Evolutionary conservation across 2,888 invertebrate species (phyloP), one percentile per base, ranked within the genome.

Genomic region (Auanema freiburgensis): DNA sequence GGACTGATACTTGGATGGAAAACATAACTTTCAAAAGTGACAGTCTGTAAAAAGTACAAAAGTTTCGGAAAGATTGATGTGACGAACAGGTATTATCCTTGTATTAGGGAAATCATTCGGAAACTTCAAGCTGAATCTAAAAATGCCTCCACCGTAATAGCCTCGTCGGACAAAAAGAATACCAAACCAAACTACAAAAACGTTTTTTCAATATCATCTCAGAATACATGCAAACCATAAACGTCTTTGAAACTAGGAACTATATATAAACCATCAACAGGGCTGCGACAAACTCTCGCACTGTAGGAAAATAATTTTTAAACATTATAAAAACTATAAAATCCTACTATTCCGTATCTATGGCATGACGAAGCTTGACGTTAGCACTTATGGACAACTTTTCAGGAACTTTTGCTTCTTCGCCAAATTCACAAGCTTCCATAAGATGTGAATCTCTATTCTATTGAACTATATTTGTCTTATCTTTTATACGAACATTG

Each of bases 161-260:
- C 95, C 95, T 85, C 90, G 89, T 79, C 92, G 89, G 59, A 94
- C 89, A 87, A 95, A 96, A 83, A 93, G 88, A 24, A 93, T 90
- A 72, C 93, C 93, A 87, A 90, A 91, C 93, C 93, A 93, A 67
- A 90, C 92, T 93, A 86, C 66, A 88, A 88, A 69, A 33, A 33
- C 3, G 3, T 33, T 33, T 8, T 5, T 33, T 33, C 33, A 33
- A n/a, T n/a, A n/a, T 76, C 69, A 58, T 43, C 52, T 63, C 2
- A 14, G 50, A 11, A 41, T 58, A 25, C 0, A 5, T 33, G 25
- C 64, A 55, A 49, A 71, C 71, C 42, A 52, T 51, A 42, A 16
- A 40, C 16, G 42, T 66, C 56, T 10, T 41, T 18, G 11, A 56
- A 50, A 50, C 69, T 62, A 8, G 71, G 69, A 21, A 62, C 53